Base-by-base conservation (phyloP, 2,113 vertebrate genomes). In the Nettapus auritus region DNA sequence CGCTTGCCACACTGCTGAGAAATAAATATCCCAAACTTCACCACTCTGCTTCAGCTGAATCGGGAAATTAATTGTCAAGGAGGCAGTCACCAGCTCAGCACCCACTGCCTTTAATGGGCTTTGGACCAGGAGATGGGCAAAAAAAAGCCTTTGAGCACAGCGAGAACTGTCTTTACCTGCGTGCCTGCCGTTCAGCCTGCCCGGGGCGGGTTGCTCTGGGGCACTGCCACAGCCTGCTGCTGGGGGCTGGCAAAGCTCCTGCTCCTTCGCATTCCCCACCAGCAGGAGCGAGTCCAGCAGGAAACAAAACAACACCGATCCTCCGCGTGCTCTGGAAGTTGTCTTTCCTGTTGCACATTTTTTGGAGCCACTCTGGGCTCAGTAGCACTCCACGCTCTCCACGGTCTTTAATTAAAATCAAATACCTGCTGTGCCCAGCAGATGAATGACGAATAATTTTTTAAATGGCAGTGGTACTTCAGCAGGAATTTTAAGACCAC, bases 361-460 rank as follows among this genome's bases (percentile, higher is more conserved):
- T 71, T 17, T 46, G 62, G 79, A 93, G 79, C 22, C 1, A 6
- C 34, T 50, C 59, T 28, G 69, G 31, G 64, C 60, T 92, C 50
- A 18, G 75, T 14, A 46, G 48, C 26, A 33, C 86, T 23, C 44
- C 28, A 11, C 2, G 12, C 52, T 52, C 50, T 84, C 52, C n/a
- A 13, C 56, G 34, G 55, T 28, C 86, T 74, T 82, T 85, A 75
- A 85, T 94, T 90, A 93, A 96, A 59, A 73, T 25, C 62, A 74
- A 88, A 46, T 15, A 25, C 18, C 71, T 48, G 42, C 34, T 66
- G 34, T n/a, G 88, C 42, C 44, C 36, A 74, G 56, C 33, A 56
- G 81, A 78, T 31, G 9, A 77, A 59, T n/a, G 73, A 63, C 17
- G 86, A 86, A 34, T 9, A 48, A 4, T 11, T 57, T 28, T 73